phyloP scores from a whole-genome alignment of 2,113 vertebrate genomes.

The Fregetta grallaria region DNA sequence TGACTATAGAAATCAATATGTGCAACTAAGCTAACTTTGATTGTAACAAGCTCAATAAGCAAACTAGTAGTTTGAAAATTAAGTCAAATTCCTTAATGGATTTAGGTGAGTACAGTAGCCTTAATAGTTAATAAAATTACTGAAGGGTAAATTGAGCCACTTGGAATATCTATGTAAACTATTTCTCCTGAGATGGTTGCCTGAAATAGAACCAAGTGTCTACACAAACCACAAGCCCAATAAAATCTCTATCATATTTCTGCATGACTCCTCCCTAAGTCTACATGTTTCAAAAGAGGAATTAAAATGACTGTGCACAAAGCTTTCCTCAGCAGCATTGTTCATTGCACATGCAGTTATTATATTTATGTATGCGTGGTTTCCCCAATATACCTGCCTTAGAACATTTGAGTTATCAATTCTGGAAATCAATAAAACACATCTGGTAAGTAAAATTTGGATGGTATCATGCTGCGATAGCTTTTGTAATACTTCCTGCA shows the following conservation, averaged over 20 bases:
- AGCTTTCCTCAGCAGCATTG: conserved; percentile 23
- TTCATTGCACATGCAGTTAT: conserved; percentile 62
- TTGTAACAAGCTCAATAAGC: not conserved
- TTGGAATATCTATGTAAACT: not conserved
- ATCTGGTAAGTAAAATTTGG: conserved; percentile 66
- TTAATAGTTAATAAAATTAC: conserved; percentile 17
- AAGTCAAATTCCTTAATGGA: not conserved
- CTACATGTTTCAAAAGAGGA: not conserved
- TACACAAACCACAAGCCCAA: not conserved
- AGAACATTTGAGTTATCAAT: conserved; percentile 58
- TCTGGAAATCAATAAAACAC: conserved; percentile 73
- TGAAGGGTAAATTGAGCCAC: not conserved
- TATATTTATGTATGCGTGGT: conserved; percentile 66
- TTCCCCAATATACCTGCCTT: conserved; percentile 53
- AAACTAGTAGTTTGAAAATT: not conserved
- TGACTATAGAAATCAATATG: not conserved
- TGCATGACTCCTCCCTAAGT: not conserved
- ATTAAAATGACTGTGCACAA: not conserved
- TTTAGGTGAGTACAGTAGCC: not conserved
- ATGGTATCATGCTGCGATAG: conserved; percentile 45
- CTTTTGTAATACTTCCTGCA: conserved; percentile 72
- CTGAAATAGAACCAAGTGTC: not conserved
- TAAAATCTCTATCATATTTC: not conserved
- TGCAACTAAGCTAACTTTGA: not conserved
- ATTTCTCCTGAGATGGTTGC: not conserved